phyloP scores from a whole-genome alignment of 2,888 invertebrate genomes.

The Leptogaster cylindrica region DNA sequence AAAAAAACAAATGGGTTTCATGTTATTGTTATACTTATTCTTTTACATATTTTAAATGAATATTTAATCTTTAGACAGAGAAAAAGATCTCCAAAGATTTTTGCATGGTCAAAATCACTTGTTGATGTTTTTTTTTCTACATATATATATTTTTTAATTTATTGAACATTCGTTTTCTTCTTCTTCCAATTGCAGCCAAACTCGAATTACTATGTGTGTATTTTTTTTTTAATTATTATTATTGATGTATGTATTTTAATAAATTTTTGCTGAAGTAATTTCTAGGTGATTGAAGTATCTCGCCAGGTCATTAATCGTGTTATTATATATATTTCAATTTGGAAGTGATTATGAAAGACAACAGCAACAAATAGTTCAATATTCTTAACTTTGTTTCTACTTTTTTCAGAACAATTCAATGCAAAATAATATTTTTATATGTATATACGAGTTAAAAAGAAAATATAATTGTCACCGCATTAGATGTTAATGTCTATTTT shows the following conservation, averaged over 20 bases:
- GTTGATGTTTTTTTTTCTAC: constrained; percentile 7
- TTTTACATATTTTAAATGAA: background rate
- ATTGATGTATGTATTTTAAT: too few relatives aligned
- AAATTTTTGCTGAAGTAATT: too few relatives aligned
- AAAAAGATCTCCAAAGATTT: constrained; percentile 30
- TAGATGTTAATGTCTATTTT: background rate
- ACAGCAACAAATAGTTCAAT: constrained; percentile 28
- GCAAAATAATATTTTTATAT: constrained; percentile 35
- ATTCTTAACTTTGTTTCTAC: constrained; percentile 26
- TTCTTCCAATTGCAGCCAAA: constrained; percentile 30
- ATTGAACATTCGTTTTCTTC: constrained; percentile 2
- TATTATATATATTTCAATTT: too few relatives aligned
- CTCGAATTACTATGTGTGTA: constrained; percentile 17
- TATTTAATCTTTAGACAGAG: constrained; percentile 16
- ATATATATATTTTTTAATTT: constrained; percentile 16
- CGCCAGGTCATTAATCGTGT: too few relatives aligned
- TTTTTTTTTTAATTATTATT: too few relatives aligned
- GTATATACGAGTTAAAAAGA: constrained; percentile 19
- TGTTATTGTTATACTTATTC: background rate
- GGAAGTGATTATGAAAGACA: constrained; percentile 28
- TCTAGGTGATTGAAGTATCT: too few relatives aligned
- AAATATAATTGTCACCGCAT: background rate
- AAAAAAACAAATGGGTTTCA: constrained; percentile 1
- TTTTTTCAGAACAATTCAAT: constrained; percentile 32
- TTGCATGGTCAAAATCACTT: constrained; percentile 31